These are phyloP conservation scores for Champsocephalus gunnari DNA, from an alignment of 2,797 vertebrate genomes.

Conservation along the genomic window DNA sequence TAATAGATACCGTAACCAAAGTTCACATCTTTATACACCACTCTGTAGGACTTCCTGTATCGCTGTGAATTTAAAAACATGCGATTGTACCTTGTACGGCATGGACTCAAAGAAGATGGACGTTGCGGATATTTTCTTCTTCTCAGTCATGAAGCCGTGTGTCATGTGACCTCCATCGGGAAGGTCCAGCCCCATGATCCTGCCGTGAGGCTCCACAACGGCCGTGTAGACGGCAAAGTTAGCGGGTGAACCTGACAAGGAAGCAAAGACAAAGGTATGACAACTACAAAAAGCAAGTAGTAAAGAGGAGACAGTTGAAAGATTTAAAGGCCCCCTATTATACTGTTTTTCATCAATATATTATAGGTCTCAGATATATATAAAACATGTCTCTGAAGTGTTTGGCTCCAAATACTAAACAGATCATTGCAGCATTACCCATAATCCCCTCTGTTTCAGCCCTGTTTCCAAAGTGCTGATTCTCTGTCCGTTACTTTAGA, in stretches of 20 bases:
- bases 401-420: too few relatives aligned
- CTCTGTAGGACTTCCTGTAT: neutral
- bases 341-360: too few relatives aligned
- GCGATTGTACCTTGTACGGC: constrained; percentile 92
- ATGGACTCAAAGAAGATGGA: constrained; percentile 99
- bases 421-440: too few relatives aligned
- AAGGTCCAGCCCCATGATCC: constrained; percentile 98
- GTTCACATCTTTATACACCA: neutral
- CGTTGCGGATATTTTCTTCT: constrained; percentile 97
- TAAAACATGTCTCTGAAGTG: too few relatives aligned
- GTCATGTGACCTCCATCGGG: constrained; percentile 97
- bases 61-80: neutral
- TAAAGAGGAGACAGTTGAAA: neutral
- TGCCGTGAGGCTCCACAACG: constrained; percentile 94
- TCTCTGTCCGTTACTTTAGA: too few relatives aligned
- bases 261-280: neutral
- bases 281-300: neutral
- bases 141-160: constrained; percentile 98
- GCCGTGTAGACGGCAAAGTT: constrained; percentile 97
- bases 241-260: constrained; percentile 90
- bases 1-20: neutral
- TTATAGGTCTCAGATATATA: too few relatives aligned
- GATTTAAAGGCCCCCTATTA: too few relatives aligned
- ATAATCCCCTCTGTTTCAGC: too few relatives aligned
- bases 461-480: too few relatives aligned